Evolutionary conservation across 1,140 invertebrate species (phyloP).

Genomic region (Formica selysi): DNA sequence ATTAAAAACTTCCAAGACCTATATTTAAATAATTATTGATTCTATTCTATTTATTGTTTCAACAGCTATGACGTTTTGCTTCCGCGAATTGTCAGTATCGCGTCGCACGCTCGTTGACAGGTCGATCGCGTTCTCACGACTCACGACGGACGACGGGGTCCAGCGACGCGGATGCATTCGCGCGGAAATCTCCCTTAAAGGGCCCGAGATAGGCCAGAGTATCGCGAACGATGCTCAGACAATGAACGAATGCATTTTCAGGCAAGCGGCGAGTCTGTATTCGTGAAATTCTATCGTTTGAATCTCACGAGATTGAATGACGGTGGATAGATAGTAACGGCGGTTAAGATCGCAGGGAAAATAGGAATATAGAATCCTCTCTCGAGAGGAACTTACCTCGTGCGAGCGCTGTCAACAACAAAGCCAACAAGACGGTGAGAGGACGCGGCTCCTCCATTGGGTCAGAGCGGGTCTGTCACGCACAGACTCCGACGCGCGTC

Average conservation of each 20-base stretch:
- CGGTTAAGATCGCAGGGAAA: too few relatives aligned
- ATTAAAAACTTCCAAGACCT: background rate
- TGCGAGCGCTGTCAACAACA: conserved; percentile 77
- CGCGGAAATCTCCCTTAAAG: background rate
- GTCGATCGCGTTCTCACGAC: background rate
- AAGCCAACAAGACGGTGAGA: conserved; percentile 71
- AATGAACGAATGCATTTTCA: background rate
- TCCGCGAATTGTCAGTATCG: background rate
- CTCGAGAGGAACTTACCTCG: conserved; percentile 62
- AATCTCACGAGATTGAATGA: background rate
- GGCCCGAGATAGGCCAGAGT: background rate
- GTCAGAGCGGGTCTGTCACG: conserved; percentile 59
- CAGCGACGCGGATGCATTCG: conserved; percentile 3
- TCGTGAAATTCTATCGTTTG: too few relatives aligned
- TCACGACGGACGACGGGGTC: background rate
- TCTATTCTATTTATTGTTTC: conserved; percentile 29
- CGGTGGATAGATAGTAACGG: too few relatives aligned
- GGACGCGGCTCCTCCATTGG: conserved; percentile 79
- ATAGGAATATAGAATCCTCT: too few relatives aligned
- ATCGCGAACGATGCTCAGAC: background rate
- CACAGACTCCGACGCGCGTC: conserved; percentile 76
- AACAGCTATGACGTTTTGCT: background rate
- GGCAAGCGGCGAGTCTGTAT: background rate
- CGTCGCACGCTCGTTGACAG: conserved; percentile 23
- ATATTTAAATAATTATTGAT: conserved; percentile 24